These are phyloP conservation scores for Trematomus loennbergii DNA, from an alignment of 2,113 vertebrate genomes.

Conservation along the genomic window DNA sequence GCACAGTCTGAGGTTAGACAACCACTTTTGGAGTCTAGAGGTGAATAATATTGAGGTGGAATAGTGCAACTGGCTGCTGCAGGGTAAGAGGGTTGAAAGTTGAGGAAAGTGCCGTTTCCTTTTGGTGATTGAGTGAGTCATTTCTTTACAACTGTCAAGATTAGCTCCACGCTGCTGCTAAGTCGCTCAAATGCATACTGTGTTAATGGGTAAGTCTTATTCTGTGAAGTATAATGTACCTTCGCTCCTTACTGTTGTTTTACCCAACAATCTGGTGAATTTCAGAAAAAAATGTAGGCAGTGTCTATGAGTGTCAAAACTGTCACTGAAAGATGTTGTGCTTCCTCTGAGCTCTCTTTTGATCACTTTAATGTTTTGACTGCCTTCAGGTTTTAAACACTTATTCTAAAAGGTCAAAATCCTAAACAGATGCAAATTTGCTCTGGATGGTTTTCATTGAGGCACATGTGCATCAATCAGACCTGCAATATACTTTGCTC, in stretches of 20 bases:
- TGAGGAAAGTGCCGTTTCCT: neutral
- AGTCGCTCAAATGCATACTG: neutral
- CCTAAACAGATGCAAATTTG: neutral
- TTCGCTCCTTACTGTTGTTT: neutral
- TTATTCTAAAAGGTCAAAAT: neutral
- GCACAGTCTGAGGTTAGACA: constrained; percentile 8
- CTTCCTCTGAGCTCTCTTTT: neutral
- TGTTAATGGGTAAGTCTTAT: constrained; percentile 1
- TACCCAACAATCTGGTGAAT: neutral
- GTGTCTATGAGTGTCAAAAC: neutral
- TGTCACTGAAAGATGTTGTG: neutral
- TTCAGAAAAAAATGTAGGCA: neutral
- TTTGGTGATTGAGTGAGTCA: constrained; percentile 10
- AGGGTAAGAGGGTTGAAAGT: constrained; percentile 7
- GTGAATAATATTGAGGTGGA: constrained; percentile 7
- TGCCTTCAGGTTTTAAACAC: neutral
- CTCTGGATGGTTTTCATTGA: neutral
- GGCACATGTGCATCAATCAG: neutral
- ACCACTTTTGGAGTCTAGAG: constrained; percentile 15
- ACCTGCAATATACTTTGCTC: neutral
- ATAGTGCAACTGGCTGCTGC: constrained; percentile 11
- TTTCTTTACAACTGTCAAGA: constrained; percentile 11
- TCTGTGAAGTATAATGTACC: neutral
- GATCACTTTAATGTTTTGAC: no score
- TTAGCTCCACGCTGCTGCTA: neutral